Percentiles rank a stretch among this genome's conserved stretches.
These are phyloP conservation scores for Drosophila kokeensis DNA, from an alignment of 2,888 invertebrate species.

Conservation along the genomic window DNA sequence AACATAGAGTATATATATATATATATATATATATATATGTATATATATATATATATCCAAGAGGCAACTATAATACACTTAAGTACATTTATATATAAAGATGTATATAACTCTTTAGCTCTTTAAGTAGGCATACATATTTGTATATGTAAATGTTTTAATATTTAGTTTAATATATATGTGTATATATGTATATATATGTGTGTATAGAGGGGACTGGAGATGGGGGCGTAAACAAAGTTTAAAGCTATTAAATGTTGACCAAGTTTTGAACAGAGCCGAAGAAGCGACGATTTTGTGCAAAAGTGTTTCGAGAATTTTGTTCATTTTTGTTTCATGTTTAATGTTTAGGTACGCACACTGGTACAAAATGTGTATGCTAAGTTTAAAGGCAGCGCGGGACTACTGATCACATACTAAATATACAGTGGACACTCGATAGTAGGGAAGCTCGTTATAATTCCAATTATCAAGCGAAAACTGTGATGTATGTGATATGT, in stretches of 20 bases:
- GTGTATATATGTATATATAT: constrained; percentile 9
- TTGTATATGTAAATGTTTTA: constrained; percentile 16
- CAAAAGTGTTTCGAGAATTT: constrained; percentile 48
- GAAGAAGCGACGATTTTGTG: constrained; percentile 62
- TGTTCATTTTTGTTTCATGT: neutral
- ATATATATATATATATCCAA: constrained; percentile 63
- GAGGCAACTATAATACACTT: constrained; percentile 67
- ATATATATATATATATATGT: constrained; percentile 29
- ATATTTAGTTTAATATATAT: constrained; percentile 17
- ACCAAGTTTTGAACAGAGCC: constrained; percentile 42
- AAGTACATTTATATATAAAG: constrained; percentile 56
- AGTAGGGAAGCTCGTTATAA: neutral
- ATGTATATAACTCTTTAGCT: constrained; percentile 43
- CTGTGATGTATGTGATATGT: constrained; percentile 17
- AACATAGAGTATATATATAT: constrained; percentile 66
- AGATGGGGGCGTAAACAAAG: constrained; percentile 35
- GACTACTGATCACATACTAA: constrained; percentile 54
- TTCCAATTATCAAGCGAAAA: constrained; percentile 1
- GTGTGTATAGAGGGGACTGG: neutral
- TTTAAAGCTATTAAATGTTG: constrained; percentile 46
- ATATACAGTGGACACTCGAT: constrained; percentile 11
- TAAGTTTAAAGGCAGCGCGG: constrained; percentile 70
- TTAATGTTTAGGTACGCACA: constrained; percentile 71
- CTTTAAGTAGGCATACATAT: constrained; percentile 41
- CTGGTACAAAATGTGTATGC: constrained; percentile 75